Percentiles rank a stretch among this genome's conserved stretches.
These are phyloP conservation scores for Xiphias gladius DNA, from an alignment of 2,113 vertebrate genomes.

Conservation along the genomic window DNA sequence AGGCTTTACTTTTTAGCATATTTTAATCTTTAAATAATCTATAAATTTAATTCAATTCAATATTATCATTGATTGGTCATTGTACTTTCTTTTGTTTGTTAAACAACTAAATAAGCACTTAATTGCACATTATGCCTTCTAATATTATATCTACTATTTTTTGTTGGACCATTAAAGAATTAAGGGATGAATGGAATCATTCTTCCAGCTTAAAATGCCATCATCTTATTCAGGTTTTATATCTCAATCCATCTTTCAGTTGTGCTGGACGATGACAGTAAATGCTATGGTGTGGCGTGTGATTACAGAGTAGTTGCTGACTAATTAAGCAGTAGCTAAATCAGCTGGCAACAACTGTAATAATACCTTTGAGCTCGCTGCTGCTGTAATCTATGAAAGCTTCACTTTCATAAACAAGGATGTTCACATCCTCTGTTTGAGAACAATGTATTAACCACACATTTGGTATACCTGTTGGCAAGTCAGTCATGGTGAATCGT, in stretches of 20 bases:
- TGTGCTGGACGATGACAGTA: constrained; percentile 57
- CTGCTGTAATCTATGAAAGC: constrained; percentile 51
- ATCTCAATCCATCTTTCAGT: constrained; percentile 20
- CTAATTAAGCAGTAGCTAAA: constrained; percentile 75
- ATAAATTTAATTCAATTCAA: background rate
- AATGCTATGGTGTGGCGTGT: constrained; percentile 64
- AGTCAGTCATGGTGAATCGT: constrained; percentile 16
- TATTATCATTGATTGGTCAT: background rate
- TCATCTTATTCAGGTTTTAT: constrained; percentile 10
- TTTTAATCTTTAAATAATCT: too few species aligned
- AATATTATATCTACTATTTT: background rate
- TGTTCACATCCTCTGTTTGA: constrained; percentile 77
- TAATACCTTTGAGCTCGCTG: constrained; percentile 64
- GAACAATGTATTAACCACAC: constrained; percentile 48
- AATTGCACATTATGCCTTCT: too few species aligned
- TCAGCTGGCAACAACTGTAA: constrained; percentile 64
- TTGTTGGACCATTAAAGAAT: background rate
- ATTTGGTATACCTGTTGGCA: constrained; percentile 38
- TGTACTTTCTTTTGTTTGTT: too few species aligned
- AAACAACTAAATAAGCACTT: too few species aligned
- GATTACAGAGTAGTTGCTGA: constrained; percentile 74
- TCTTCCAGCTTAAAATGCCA: background rate
- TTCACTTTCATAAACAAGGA: constrained; percentile 53
- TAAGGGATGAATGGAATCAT: background rate
- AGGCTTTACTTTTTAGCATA: background rate